Evolutionary conservation across 2,888 invertebrate species (phyloP), one percentile per base, ranked within the genome.

Genomic region (Drosophila prolongata): DNA sequence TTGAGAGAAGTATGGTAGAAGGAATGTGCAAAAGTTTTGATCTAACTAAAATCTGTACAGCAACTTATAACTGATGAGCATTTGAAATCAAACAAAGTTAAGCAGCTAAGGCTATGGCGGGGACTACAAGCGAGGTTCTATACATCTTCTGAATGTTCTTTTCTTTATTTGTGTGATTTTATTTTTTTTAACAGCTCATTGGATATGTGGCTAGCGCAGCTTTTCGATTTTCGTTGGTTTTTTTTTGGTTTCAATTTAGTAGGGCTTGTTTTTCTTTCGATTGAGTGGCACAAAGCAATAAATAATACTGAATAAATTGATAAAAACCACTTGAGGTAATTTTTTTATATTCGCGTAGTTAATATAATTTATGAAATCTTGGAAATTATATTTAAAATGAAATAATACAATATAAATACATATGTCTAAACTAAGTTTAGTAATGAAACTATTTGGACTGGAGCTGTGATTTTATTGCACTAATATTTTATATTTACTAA

Each of bases 301-400:
- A 85, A 87, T 78, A 86, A 88, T 86, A 86, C 88, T 86, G 75
- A 80, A 73, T 78, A 71, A 85, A 74, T 82, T 88, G 75, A 88
- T 81, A 43, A 54, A 80, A 85, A 72, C 81, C 85, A 81, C 85
- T 77, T 87, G 74, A 69, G 84, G 60, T 58, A 27, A 53, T 46
- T 46, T 46, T 65, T 53, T 14, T 14, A 43, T 50, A 53, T 19
- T 16, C 60, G 49, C 53, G 24, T 53, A 37, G 57, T 52, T n/a
- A 30, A 24, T 52, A 53, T 56, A 56, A 53, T 13, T 38, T 43
- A 43, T 65, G 56, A 37, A 53, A 34, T 27, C 47, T 62, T 27
- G 27, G 5, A 62, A 61, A 62, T 40, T 6, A 62, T 61, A 27
- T 42, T 34, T 37, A 14, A 10, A 55, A 19, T 19, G 2, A 61